These are phyloP conservation scores for Alouatta palliata DNA, from an alignment of 2,113 vertebrate species.

Conservation along the genomic window DNA sequence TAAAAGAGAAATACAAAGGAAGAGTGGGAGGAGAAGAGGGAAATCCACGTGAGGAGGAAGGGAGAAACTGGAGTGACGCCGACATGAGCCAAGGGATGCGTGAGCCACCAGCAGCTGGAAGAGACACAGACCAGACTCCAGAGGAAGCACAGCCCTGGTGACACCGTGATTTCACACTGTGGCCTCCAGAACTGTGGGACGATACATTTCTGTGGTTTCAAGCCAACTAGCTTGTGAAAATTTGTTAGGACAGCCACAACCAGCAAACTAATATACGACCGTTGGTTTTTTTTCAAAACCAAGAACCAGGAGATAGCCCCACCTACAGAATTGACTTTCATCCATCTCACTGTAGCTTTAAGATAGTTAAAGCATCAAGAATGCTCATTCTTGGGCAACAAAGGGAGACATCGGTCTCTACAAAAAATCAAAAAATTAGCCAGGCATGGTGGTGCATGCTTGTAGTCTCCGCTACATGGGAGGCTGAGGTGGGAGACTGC, in stretches of 20 bases:
- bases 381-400: rapidly evolving
- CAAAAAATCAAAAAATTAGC: too few species aligned
- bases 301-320: background rate
- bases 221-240: background rate
- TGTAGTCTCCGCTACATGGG: too few species aligned
- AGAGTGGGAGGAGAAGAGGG: background rate
- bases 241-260: rapidly evolving
- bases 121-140: background rate
- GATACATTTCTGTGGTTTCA: rapidly evolving
- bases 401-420: too few species aligned
- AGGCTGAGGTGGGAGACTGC: too few species aligned
- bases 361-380: rapidly evolving
- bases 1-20: background rate
- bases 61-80: rapidly evolving
- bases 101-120: too few species aligned
- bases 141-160: rapidly evolving
- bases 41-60: background rate
- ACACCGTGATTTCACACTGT: background rate
- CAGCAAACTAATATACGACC: background rate
- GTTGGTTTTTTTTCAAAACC: background rate
- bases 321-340: background rate
- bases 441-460: too few species aligned
- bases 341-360: rapidly evolving
- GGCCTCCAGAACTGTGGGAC: rapidly evolving
- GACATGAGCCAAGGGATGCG: background rate